Percentiles rank a stretch among this genome's conserved stretches.
phyloP scores from a whole-genome alignment of 2,888 invertebrate genomes.

The Sympetrum striolatum region DNA sequence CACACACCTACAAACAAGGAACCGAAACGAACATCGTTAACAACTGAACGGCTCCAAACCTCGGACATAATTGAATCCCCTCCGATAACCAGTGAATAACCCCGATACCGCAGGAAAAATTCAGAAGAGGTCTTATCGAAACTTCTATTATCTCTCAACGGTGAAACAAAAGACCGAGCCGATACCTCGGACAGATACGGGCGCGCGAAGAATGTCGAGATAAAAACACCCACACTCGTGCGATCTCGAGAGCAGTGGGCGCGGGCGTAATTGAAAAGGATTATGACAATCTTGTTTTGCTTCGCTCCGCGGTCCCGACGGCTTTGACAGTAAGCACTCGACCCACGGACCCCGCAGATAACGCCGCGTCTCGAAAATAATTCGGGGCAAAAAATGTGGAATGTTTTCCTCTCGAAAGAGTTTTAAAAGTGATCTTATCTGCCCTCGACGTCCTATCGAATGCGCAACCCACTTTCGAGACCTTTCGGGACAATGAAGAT shows the following conservation, averaged over 20 bases:
- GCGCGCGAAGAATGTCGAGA: not conserved
- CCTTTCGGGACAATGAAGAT: not conserved
- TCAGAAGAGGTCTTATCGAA: not conserved
- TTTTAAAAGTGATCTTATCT: not conserved
- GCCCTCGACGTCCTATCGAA: not conserved
- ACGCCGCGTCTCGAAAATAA: not conserved
- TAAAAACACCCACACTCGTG: not conserved
- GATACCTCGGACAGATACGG: not conserved
- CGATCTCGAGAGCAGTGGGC: not conserved
- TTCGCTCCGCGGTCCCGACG: not conserved
- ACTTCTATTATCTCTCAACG: not conserved
- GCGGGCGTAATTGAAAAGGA: not conserved
- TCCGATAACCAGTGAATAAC: not conserved
- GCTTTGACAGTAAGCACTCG: not conserved
- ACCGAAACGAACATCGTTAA: too few relatives aligned
- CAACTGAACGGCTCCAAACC: not conserved
- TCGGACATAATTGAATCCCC: not conserved
- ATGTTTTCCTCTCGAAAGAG: not conserved
- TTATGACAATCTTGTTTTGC: not conserved
- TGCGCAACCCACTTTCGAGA: not conserved
- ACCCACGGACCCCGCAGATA: not conserved
- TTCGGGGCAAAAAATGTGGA: not conserved
- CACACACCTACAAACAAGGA: too few relatives aligned
- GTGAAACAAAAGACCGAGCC: not conserved
- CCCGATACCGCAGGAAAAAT: not conserved